Conservation (phyloP, 2,888 invertebrate species). For the Scaptomyza parva region DNA sequence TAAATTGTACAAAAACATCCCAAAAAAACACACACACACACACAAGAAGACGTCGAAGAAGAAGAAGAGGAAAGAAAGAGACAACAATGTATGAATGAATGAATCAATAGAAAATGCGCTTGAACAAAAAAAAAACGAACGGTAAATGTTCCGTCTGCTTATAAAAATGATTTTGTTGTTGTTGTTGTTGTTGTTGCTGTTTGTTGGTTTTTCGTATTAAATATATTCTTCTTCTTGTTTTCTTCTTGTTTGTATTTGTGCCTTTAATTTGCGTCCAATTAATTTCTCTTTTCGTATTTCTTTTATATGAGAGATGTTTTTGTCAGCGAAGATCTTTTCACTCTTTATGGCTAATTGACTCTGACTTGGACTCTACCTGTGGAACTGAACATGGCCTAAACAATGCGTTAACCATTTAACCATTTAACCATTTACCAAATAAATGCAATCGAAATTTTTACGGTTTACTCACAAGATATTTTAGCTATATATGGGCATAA, state of each 20-base stretch:
- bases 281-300: slow-evolving; percentile 73
- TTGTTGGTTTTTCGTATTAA: not conserved
- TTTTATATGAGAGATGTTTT: too few species aligned
- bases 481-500: too few species aligned
- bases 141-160: slow-evolving; percentile 61
- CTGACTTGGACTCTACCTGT: too few species aligned
- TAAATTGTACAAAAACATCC: slow-evolving; percentile 54
- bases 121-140: slow-evolving; percentile 55
- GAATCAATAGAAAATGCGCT: slow-evolving; percentile 60
- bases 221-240: slow-evolving; percentile 1
- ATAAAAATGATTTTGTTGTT: slow-evolving; percentile 3
- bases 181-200: too few species aligned
- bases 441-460: not conserved
- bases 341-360: slow-evolving; percentile 49
- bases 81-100: slow-evolving; percentile 28
- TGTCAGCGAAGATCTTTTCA: slow-evolving; percentile 37
- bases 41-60: slow-evolving; percentile 18
- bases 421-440: slow-evolving; percentile 19
- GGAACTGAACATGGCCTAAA: slow-evolving; percentile 8
- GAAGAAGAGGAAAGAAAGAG: too few species aligned
- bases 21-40: slow-evolving; percentile 3
- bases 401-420: not conserved
- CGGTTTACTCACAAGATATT: too few species aligned
- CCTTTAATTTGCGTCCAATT: slow-evolving; percentile 70
- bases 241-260: slow-evolving; percentile 37